A percentile compares a stretch with the other conserved stretches of the same genome.
phyloP scores from a whole-genome alignment of 2,888 invertebrate species.

The Sminthurinus aureus region DNA sequence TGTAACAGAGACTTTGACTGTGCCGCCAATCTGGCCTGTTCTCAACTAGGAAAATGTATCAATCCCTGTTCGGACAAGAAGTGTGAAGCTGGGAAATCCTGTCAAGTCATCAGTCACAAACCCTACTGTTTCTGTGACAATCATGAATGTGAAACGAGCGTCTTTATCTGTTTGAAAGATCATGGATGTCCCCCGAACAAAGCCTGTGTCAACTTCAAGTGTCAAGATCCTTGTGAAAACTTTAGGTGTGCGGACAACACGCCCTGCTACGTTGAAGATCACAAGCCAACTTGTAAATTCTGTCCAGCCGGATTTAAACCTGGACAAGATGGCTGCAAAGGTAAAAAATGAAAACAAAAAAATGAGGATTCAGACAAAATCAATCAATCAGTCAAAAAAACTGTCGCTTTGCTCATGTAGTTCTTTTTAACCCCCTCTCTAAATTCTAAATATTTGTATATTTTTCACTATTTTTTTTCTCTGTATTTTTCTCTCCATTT shows the following conservation, averaged over 20 bases:
- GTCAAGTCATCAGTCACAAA: slow-evolving; percentile 86
- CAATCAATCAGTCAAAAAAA: neutral
- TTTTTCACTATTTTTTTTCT: neutral
- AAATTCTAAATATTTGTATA: neutral
- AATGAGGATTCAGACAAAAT: slow-evolving; percentile 35
- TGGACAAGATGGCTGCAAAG: slow-evolving; percentile 95
- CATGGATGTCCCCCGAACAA: slow-evolving; percentile 84
- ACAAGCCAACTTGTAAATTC: slow-evolving; percentile 94
- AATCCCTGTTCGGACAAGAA: slow-evolving; percentile 82
- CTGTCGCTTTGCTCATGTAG: slow-evolving; percentile 44
- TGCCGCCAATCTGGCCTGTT: slow-evolving; percentile 84
- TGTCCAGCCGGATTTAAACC: slow-evolving; percentile 92
- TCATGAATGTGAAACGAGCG: slow-evolving; percentile 82
- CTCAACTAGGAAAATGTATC: slow-evolving; percentile 81
- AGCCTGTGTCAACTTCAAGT: slow-evolving; percentile 87
- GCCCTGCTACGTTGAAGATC: slow-evolving; percentile 93
- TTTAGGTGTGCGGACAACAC: slow-evolving; percentile 84
- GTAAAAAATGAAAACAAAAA: slow-evolving; percentile 72
- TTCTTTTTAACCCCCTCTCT: slow-evolving; percentile 30
- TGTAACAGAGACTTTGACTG: slow-evolving; percentile 83
- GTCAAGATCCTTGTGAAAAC: slow-evolving; percentile 87
- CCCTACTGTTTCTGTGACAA: slow-evolving; percentile 82
- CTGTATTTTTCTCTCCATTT: neutral
- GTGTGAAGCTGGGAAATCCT: slow-evolving; percentile 83
- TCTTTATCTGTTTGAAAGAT: slow-evolving; percentile 86